Evolutionary conservation across 2,888 invertebrate species (phyloP), one percentile per base, ranked within the genome.

Genomic region (Coleophora flavipennella): DNA sequence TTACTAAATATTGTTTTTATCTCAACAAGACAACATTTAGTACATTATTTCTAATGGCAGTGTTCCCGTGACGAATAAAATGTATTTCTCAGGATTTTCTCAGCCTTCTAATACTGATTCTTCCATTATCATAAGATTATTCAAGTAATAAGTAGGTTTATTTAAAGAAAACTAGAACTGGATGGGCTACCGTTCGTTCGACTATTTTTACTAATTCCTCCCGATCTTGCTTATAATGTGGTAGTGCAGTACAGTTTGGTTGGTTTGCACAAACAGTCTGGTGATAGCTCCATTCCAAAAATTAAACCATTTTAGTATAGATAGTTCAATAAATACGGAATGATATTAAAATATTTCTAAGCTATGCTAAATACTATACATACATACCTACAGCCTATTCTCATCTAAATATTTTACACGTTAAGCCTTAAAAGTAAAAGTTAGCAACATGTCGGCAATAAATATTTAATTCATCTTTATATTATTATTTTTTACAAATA

Each of bases 191-290:
- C 10, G 8, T 14, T 14, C 20, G 1, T 20, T 10, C 20, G 3
- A 20, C n/a, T n/a, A 34, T 20, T 25, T 9, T n/a, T 20, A 27
- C 28, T 13, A 20, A 20, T 14, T 14, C n/a, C 1, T 9, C 10
- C 7, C 9, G 8, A 33, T n/a, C 10, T 10, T 10, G 13, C 3
- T 3, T 4, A 20, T 20, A 20, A 12, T 34, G 13, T 10, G 10
- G 9, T 20, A 11, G 10, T 34, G n/a, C 10, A n/a, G 13, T 12
- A 25, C 9, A 3, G 13, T 69, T 73, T 69, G 68, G 68, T 72
- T 70, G 62, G 53, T 58, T 65, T 64, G 67, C 73, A 71, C 73
- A 70, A 70, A 66, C 68, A 59, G 51, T 59, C 56, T 44, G 48
- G 53, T 59, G 51, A 58, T 62, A 65, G 55, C 49, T 49, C 47